Percentiles rank a stretch among this genome's conserved stretches.
phyloP scores from a whole-genome alignment of 2,888 invertebrate species.

The Dorcus hopei region DNA sequence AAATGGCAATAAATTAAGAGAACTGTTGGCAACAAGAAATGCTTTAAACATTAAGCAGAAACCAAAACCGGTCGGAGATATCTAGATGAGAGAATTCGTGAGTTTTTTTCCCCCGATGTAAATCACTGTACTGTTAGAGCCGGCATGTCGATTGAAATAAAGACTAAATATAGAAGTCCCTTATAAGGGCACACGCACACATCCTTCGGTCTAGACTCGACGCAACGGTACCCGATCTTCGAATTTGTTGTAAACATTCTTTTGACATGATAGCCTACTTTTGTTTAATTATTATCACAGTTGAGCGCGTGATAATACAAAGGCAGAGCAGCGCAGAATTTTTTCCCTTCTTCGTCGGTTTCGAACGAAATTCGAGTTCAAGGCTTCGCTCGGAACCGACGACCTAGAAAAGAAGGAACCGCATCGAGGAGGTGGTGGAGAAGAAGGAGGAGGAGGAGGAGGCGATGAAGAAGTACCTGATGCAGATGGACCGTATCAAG shows the following conservation, averaged over 20 bases:
- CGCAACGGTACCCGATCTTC: neutral
- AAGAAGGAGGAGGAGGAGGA: too few relatives aligned
- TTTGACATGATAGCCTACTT: neutral
- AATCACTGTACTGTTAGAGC: neutral
- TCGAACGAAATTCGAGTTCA: neutral
- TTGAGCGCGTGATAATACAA: too few relatives aligned
- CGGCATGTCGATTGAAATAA: neutral
- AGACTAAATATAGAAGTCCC: constrained; percentile 3
- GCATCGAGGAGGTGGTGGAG: neutral
- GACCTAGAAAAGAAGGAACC: neutral
- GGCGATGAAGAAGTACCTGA: too few relatives aligned
- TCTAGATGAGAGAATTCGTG: too few relatives aligned
- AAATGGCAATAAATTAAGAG: too few relatives aligned
- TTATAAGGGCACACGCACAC: neutral
- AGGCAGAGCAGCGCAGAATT: too few relatives aligned
- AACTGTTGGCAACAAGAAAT: too few relatives aligned
- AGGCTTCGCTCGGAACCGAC: neutral
- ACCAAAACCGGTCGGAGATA: too few relatives aligned
- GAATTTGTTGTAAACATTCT: too few relatives aligned
- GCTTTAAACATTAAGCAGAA: too few relatives aligned
- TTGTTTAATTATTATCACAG: neutral
- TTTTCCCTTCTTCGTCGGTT: neutral
- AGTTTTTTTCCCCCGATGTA: neutral
- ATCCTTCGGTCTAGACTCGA: neutral
- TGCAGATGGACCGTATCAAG: too few relatives aligned